These are phyloP conservation scores for Sander lucioperca DNA, from an alignment of 2,113 vertebrate genomes.

Conservation along the genomic window DNA sequence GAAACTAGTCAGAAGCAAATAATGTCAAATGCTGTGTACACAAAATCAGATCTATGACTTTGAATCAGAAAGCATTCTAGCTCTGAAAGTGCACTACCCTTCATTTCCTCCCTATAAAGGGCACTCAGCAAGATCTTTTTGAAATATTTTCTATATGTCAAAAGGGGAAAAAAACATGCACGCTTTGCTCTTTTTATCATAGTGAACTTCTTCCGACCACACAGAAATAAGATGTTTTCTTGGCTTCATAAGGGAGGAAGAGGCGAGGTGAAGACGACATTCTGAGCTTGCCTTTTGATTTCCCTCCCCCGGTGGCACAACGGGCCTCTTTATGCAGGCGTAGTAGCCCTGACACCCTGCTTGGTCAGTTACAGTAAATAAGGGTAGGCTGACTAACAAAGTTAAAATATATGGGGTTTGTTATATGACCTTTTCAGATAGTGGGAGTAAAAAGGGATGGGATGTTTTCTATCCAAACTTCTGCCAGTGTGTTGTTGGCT, in stretches of 20 bases:
- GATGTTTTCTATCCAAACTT: slow-evolving; percentile 48
- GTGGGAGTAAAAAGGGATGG: slow-evolving; percentile 41
- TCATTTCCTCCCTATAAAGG: not conserved
- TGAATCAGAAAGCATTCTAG: not conserved
- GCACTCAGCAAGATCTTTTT: not conserved
- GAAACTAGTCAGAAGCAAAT: not conserved
- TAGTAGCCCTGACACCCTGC: slow-evolving; percentile 22
- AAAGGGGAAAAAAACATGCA: not conserved
- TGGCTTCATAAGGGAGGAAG: slow-evolving; percentile 25
- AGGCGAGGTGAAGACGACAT: slow-evolving; percentile 30
- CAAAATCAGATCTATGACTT: not conserved
- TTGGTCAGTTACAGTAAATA: slow-evolving; percentile 42
- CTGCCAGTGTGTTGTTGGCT: slow-evolving; percentile 1
- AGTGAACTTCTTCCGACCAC: slow-evolving; percentile 21
- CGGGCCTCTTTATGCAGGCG: slow-evolving; percentile 34
- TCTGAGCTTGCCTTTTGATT: slow-evolving; percentile 50
- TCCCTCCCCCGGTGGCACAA: slow-evolving; percentile 47
- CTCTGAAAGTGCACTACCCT: not conserved
- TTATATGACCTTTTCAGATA: slow-evolving; percentile 30
- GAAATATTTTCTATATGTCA: not conserved
- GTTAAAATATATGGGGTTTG: slow-evolving; percentile 20
- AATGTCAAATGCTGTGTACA: not conserved
- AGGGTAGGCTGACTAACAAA: slow-evolving; percentile 48
- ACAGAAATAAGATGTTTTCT: slow-evolving; percentile 29
- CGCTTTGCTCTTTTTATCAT: not conserved